Base-by-base conservation (phyloP, 2,113 vertebrate species). In the Nyctereutes procyonoides region DNA sequence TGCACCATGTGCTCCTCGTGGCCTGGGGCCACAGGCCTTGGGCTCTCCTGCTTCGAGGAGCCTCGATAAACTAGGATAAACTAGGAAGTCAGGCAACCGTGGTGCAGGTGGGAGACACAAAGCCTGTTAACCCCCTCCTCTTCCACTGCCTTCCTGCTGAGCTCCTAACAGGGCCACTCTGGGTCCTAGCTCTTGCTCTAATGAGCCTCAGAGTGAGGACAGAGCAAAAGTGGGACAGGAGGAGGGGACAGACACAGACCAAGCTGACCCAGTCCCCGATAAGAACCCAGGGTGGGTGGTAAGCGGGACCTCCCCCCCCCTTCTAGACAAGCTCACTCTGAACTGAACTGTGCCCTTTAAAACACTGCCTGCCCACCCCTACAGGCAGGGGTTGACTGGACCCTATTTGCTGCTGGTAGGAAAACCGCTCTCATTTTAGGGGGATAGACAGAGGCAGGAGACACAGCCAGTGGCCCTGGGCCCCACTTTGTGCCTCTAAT, bases 1-100 rank as follows among this genome's bases (percentile, higher is more conserved):
- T 11, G 8, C 0, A 0, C 38, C 69, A 16, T 56, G n/a, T 22
- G 30, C 77, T 43, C 32, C 22, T 48, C 22, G 20, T 8, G 15
- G 16, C 28, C 85, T 11, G 11, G 53, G 26, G 76, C 83, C 91
- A 55, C 20, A 20, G 86, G 62, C 51, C 93, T 28, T 20, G 62
- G 51, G 15, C 14, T 17, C n/a, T 24, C 73, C 38, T 8, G 53
- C n/a, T 60, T 15, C 1, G 16, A 53, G 32, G 24, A 69, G 26
- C 53, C 20, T 26, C 53, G 69, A 83, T 30, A 28, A 9, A 43
- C 12, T 30, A n/a, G 43, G 43, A 43, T 43, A 43, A 43, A 43
- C 43, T 43, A 73, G 63, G 19, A 5, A 22, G 51, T 1, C 5
- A 12, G 62, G 26, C 2, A 6, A n/a, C 4, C 3, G 13, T 0